A percentile compares a stretch with the other conserved stretches of the same genome.
These are phyloP conservation scores for Circaetus gallicus DNA, from an alignment of 2,113 vertebrate genomes.

Conservation along the genomic window DNA sequence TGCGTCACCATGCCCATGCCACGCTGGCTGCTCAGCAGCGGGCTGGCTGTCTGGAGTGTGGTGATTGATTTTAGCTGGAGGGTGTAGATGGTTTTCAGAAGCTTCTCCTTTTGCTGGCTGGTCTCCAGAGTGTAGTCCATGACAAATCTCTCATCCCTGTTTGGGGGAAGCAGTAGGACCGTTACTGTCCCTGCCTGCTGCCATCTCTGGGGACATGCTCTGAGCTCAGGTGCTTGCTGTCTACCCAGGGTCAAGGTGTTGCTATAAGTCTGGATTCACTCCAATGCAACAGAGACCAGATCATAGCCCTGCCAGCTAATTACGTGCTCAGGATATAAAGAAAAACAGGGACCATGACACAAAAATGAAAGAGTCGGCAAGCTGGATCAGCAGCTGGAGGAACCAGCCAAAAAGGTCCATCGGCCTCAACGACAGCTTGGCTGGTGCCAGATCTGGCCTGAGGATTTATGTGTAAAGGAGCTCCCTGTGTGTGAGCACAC, in stretches of 20 bases:
- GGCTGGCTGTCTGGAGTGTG: slow-evolving; percentile 20
- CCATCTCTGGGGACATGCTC: neutral
- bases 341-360: neutral
- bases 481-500: neutral
- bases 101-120: slow-evolving; percentile 60
- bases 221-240: neutral
- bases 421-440: rapidly evolving
- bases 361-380: neutral
- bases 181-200: neutral
- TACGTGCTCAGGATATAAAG: neutral
- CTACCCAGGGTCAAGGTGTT: neutral
- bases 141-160: neutral
- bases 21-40: neutral
- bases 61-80: slow-evolving; percentile 48
- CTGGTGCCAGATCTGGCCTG: neutral
- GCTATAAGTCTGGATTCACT: neutral
- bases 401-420: neutral
- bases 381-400: neutral
- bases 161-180: neutral
- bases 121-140: slow-evolving; percentile 61
- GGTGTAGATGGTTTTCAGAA: slow-evolving; percentile 63
- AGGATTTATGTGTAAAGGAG: neutral
- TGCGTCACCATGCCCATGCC: slow-evolving; percentile 63
- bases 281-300: rapidly evolving
- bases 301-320: neutral